Evolutionary conservation across 2,113 vertebrate species (phyloP), one percentile per base, ranked within the genome.

Genomic region (Laterallus jamaicensis): DNA sequence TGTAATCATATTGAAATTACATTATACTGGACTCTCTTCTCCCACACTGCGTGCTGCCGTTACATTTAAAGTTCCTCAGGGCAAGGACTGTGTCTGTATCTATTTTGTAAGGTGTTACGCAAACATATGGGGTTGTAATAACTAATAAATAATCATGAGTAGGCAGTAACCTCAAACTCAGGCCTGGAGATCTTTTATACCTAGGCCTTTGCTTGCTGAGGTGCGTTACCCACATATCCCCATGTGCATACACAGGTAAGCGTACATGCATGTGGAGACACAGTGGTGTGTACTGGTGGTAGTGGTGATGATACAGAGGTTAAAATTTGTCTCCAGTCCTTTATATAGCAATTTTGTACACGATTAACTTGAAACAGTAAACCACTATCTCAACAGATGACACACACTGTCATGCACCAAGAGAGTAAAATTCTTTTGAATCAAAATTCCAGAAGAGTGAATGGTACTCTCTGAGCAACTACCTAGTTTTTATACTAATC

Each of bases 121-220:
- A 95, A 91, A 96, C 90, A 94, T 69, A 73, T 12, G 88, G 62
- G 93, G 64, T 64, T 86, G 60, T 62, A 88, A 35, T 86, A 93
- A 71, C 70, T 90, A 32, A 93, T 89, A 93, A 94, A 91, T 95
- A 96, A 84, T 79, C 77, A 87, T 89, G 88, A 93, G 47, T 28
- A 68, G 3, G 10, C 86, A 83, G 56, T 37, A 63, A 83, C 76
- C 87, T 92, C 73, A 58, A 2, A 73, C 59, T 42, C 37, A 25
- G 25, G 29, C 73, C 84, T 70, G 39, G n/a, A 70, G n/a, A 66
- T 78, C 29, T 77, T 76, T 52, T 70, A 19, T 78, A 85, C 20
- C 6, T 56, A 32, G 18, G 6, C 7, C 52, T 12, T 40, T 24
- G 22, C 69, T 88, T 63, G 3, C 32, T 64, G 22, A 31, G 2